Base-by-base conservation (phyloP, 1,140 invertebrate species). In the Mactra quadrangularis region DNA sequence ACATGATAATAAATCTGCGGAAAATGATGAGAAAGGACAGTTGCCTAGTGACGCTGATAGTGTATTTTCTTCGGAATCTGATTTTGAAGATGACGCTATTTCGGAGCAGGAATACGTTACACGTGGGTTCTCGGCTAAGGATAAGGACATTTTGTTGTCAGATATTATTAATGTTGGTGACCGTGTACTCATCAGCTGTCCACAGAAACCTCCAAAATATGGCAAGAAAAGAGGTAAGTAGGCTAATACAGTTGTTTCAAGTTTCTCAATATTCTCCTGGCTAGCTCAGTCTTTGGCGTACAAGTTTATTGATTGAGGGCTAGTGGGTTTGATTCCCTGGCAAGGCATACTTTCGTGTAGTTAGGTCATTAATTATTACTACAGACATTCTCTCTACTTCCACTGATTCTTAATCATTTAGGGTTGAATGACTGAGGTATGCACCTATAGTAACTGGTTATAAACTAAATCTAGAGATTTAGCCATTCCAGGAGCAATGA, bases 191-290 rank as follows among this genome's bases (percentile, higher is more conserved):
- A 77, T 90, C 41, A 86, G 57, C 66, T 72, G 86, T 27, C 81
- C 84, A 3, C 88, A 89, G 83, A 90, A 89, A 82, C 85, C 87
- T 22, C 89, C 89, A 7, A 84, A 64, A 86, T 89, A 89, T 77
- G 88, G 88, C 50, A 85, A 85, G 57, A 89, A 87, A 84, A 89
- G 86, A 78, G 84, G 88, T 90, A 83, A 83, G 82, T 86, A n/a
- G n/a, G n/a, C n/a, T n/a, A n/a, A n/a, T n/a, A n/a, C 45, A 22
- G 33, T 0, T 17, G 22, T 9, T 59, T 60, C 29, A 1, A 53
- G 50, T n/a, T n/a, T n/a, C n/a, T n/a, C n/a, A n/a, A n/a, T n/a
- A n/a, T n/a, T n/a, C n/a, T n/a, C n/a, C n/a, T n/a, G n/a, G n/a
- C n/a, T n/a, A n/a, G n/a, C n/a, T n/a, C n/a, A n/a, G n/a, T n/a